phyloP scores from a whole-genome alignment of 2,888 invertebrate species.

The Nebria salina region DNA sequence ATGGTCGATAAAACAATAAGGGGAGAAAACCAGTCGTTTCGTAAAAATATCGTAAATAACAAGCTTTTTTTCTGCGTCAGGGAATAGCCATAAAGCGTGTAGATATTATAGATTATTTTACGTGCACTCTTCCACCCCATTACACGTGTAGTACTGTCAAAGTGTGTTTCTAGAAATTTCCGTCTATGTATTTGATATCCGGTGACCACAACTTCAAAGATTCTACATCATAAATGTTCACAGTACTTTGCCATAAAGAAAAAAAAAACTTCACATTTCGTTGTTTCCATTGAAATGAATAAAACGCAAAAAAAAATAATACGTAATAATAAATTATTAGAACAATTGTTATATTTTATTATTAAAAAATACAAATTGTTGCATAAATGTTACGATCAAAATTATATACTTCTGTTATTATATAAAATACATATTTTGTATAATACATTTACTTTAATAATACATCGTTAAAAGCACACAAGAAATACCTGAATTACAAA shows the following conservation, averaged over 20 bases:
- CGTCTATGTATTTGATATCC: background rate
- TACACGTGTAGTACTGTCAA: background rate
- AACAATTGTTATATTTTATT: background rate
- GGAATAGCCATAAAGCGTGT: conserved; percentile 2
- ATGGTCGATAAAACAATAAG: conserved; percentile 22
- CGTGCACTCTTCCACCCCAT: background rate
- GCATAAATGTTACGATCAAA: background rate
- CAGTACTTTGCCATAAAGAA: background rate
- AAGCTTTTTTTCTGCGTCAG: background rate
- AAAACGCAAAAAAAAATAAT: background rate
- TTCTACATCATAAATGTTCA: background rate
- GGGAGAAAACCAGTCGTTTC: conserved; percentile 2
- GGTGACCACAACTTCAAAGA: conserved; percentile 2
- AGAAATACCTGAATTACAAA: background rate
- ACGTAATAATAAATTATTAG: background rate
- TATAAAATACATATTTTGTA: background rate
- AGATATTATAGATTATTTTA: conserved; percentile 11
- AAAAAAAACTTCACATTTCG: background rate
- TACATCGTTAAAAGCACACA: background rate
- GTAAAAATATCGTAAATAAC: conserved; percentile 25
- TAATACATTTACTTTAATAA: background rate
- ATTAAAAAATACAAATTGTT: background rate
- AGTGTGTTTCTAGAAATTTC: conserved; percentile 2
- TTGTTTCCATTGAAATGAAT: background rate
- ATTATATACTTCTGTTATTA: background rate